Base-by-base conservation (phyloP, 2,797 vertebrate species). In the Sebastes itinus region DNA sequence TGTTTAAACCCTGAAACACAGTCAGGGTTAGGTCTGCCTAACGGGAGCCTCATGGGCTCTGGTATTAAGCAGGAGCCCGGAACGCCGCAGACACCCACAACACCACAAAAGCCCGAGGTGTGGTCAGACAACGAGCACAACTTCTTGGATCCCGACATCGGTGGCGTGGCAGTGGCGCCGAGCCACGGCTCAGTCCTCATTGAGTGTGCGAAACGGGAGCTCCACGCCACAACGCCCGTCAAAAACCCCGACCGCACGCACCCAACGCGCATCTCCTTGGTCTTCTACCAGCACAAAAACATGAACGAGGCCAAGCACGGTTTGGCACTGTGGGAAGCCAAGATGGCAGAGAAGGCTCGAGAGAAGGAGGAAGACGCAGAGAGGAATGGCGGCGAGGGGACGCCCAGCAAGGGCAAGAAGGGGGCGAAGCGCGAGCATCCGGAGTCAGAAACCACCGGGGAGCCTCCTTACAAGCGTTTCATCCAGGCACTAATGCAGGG, bases 271-370 rank as follows among this genome's bases (percentile, higher is more conserved):
- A 98, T 99, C 93, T 99, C 99, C 1, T 96, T 99, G 38, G 99
- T 99, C 79, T 99, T 99, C 88, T 99, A 99, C 95, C 99, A 99
- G 96, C 99, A 99, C 93, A 99, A 99, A 94, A 99, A 97, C 86
- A 94, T 99, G 96, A 99, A 98, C 7, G 98, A 99, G 92, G 98
- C 99, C 46, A 99, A 99, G 83, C 99, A 99, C 0, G 98, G 98
- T 25, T 93, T 99, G 92, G 97, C 98, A 25, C 92, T 98, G 79
- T 99, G 98, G 98, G 99, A 99, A 83, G 98, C 98, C 60, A 99
- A 99, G 85, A 97, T 99, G 98, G 98, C 98, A 7, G 98, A 98
- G 82, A 99, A 99, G 87, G 97, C 98, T 42, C 95, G 98, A 25
- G 98, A 99, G 90, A 99, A 99, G 64, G 98, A 99, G 72, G 98